Conservation (phyloP, 2,113 vertebrate species). For the Trogon surrucura region DNA sequence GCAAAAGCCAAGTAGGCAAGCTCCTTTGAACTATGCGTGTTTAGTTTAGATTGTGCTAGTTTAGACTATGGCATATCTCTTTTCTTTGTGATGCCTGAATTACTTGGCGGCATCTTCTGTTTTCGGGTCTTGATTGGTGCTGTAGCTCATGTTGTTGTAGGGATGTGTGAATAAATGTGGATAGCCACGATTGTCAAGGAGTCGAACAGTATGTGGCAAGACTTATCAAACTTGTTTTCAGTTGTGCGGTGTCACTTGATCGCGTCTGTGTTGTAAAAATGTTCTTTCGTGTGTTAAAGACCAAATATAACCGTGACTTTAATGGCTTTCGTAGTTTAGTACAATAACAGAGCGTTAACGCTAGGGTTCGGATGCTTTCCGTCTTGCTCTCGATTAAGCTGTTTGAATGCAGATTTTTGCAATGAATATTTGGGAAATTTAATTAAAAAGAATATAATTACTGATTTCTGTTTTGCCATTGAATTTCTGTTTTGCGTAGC, state of each 20-base stretch:
- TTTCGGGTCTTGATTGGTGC: constrained; percentile 12
- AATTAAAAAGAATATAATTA: neutral
- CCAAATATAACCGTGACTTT: neutral
- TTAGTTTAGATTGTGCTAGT: constrained; percentile 48
- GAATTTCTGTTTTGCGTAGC: constrained; percentile 19
- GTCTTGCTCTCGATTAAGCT: neutral
- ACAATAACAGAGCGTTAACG: neutral
- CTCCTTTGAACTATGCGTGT: constrained; percentile 28
- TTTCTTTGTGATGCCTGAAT: neutral
- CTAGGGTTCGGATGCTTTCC: neutral
- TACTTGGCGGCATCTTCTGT: neutral
- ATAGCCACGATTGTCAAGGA: neutral
- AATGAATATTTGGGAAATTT: constrained; percentile 1
- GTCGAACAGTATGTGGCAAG: neutral
- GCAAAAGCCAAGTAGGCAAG: constrained; percentile 61
- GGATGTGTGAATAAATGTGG: neutral
- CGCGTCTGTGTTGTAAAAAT: constrained; percentile 7
- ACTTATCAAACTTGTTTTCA: neutral
- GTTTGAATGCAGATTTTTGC: constrained; percentile 13
- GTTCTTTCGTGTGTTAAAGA: constrained; percentile 9
- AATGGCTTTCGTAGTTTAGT: neutral
- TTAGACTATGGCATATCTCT: neutral
- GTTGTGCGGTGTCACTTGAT: constrained; percentile 11
- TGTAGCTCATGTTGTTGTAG: constrained; percentile 12
- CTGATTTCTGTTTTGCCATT: constrained; percentile 9